These are phyloP conservation scores for Euphonia xanthogaster DNA, from an alignment of 2,797 vertebrate genomes.

Conservation along the genomic window DNA sequence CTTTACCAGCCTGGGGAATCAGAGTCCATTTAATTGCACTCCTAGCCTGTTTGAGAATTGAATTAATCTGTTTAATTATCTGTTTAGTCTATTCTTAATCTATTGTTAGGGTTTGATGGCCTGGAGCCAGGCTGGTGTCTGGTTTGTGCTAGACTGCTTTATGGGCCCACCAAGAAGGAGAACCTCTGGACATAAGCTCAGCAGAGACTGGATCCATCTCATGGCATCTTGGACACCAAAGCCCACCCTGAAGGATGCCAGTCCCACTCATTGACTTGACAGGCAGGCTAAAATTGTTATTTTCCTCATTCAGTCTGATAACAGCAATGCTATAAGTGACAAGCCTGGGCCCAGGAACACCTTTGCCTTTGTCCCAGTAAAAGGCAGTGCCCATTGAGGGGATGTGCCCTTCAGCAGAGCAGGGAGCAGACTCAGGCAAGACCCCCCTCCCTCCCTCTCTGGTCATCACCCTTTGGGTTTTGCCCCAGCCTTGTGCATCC, in stretches of 20 bases:
- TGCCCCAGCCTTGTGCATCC: rapidly evolving
- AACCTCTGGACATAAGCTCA: not conserved
- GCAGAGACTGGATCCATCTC: not conserved
- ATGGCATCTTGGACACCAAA: not conserved
- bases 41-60: not conserved
- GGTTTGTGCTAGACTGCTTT: not conserved
- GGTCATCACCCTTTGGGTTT: not conserved
- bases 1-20: slow-evolving; percentile 3
- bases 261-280: not conserved
- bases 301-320: not conserved
- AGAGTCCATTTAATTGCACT: slow-evolving; percentile 6
- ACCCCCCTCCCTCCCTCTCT: not conserved
- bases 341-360: not conserved
- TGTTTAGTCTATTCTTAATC: slow-evolving; percentile 59
- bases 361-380: not conserved
- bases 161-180: not conserved
- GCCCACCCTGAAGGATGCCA: not conserved
- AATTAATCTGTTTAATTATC: slow-evolving; percentile 53
- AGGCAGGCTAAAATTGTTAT: not conserved
- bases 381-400: not conserved
- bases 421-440: not conserved
- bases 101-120: not conserved
- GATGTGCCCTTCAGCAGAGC: not conserved
- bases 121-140: not conserved
- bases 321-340: not conserved